A percentile compares a stretch with the other conserved stretches of the same genome.
These are phyloP conservation scores for Tenrec ecaudatus DNA, from an alignment of 2,113 vertebrate species.

Conservation along the genomic window DNA sequence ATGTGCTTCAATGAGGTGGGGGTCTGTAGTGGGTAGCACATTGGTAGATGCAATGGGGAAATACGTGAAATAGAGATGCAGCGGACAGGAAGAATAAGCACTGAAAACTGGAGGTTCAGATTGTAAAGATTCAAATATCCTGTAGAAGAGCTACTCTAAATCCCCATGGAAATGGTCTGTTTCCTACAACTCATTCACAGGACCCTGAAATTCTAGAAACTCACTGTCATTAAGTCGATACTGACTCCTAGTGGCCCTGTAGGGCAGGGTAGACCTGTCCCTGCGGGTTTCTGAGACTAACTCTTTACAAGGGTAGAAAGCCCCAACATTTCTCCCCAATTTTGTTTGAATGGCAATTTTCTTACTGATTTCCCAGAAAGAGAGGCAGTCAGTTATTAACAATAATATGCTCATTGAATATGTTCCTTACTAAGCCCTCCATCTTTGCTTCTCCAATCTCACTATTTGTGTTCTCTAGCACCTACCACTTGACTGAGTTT, in stretches of 20 bases:
- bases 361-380: not conserved
- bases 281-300: too few species aligned
- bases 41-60: not conserved
- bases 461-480: not conserved
- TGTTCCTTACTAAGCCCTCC: not conserved
- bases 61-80: not conserved
- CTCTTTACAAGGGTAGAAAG: too few species aligned
- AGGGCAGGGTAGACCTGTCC: too few species aligned
- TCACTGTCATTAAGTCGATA: too few species aligned
- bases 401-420: not conserved
- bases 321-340: too few species aligned
- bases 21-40: accelerated
- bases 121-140: not conserved
- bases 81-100: not conserved
- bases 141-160: not conserved
- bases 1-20: accelerated
- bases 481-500: not conserved
- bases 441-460: not conserved
- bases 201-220: not conserved
- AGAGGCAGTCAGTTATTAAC: not conserved
- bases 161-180: not conserved
- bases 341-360: not conserved
- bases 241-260: too few species aligned
- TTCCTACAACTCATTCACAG: not conserved
- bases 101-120: not conserved